These are phyloP conservation scores for Micrasema minimum DNA, from an alignment of 1,140 invertebrate genomes.

Conservation along the genomic window DNA sequence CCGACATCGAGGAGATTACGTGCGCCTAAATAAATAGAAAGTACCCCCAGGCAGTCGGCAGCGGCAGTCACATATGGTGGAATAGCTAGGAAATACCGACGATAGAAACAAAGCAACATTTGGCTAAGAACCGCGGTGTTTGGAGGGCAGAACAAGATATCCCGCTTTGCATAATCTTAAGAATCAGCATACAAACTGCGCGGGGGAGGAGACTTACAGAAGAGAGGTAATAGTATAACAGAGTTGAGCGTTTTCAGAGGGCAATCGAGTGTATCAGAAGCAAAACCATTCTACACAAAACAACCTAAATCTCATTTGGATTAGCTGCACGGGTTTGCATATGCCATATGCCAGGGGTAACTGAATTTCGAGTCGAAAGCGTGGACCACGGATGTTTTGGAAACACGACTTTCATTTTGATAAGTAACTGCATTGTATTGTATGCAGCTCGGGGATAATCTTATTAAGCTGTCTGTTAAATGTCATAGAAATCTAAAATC, in stretches of 20 bases:
- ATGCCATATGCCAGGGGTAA: constrained; percentile 8
- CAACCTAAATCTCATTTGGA: constrained; percentile 21
- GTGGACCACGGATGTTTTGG: not conserved
- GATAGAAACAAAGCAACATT: constrained; percentile 28
- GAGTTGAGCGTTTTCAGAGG: constrained; percentile 18
- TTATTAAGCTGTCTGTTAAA: constrained; percentile 12
- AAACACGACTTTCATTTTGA: not conserved
- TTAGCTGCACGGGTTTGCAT: constrained; percentile 30
- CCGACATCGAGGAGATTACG: too few relatives aligned
- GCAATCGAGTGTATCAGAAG: constrained; percentile 31
- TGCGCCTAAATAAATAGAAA: too few relatives aligned
- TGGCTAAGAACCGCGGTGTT: constrained; percentile 12
- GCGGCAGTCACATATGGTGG: constrained; percentile 3
- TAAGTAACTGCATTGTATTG: not conserved
- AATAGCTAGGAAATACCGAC: constrained; percentile 3
- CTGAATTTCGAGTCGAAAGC: constrained; percentile 6
- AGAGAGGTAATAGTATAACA: not conserved
- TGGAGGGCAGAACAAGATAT: constrained; percentile 23
- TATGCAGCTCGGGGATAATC: constrained; percentile 19
- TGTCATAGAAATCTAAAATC: not conserved
- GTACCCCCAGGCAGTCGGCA: not conserved
- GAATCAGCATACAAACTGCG: constrained; percentile 33
- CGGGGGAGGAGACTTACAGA: not conserved
- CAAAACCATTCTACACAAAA: constrained; percentile 24
- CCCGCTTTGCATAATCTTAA: constrained; percentile 34